Conservation (phyloP, 2,113 vertebrate species). For the Plecturocebus donacophilus region DNA sequence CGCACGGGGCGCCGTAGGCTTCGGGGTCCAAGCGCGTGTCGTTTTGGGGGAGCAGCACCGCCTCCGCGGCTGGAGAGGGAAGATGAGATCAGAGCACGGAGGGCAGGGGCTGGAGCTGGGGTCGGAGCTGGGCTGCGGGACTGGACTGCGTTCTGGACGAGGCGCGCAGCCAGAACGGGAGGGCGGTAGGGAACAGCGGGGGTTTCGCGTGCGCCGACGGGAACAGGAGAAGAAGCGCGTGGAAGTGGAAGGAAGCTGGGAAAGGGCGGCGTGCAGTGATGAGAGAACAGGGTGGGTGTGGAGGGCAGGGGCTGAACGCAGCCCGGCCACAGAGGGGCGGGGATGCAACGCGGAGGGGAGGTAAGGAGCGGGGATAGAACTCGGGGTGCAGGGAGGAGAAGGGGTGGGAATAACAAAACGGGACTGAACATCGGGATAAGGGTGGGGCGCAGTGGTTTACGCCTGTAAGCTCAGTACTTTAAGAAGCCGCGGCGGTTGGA, state of each 20-base stretch:
- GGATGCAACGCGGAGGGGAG: too few species aligned
- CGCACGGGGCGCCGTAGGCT: neutral
- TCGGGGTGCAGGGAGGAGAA: rapidly evolving
- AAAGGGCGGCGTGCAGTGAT: rapidly evolving
- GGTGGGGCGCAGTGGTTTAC: too few species aligned
- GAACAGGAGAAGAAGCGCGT: neutral
- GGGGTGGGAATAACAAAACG: neutral
- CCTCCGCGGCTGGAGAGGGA: slow-evolving; percentile 29
- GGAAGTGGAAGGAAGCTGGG: neutral
- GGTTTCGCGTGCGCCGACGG: neutral
- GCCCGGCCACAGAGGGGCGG: rapidly evolving
- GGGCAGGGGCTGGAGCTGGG: neutral
- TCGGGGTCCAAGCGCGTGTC: neutral
- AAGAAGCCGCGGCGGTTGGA: too few species aligned
- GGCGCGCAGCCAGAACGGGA: neutral
- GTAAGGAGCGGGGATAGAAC: neutral
- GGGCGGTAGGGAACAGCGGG: neutral
- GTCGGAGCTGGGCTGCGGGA: neutral
- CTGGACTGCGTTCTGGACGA: neutral
- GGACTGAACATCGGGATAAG: too few species aligned
- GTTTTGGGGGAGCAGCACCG: neutral
- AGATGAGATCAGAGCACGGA: neutral
- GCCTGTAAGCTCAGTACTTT: too few species aligned
- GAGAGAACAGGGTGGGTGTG: neutral
- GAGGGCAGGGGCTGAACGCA: neutral